Conservation (phyloP, 2,113 vertebrate genomes). For the Oreochromis spilurus region DNA sequence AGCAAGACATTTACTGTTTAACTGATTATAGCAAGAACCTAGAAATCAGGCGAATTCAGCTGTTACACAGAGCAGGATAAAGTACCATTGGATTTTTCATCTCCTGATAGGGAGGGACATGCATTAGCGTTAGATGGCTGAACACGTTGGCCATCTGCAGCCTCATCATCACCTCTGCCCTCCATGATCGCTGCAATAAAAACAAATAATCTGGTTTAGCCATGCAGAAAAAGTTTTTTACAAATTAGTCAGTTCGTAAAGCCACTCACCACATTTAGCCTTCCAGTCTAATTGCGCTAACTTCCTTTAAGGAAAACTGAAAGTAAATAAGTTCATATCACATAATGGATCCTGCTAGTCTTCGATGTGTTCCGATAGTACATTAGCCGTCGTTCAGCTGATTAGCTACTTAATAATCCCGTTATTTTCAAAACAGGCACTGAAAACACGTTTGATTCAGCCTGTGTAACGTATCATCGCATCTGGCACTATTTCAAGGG, state of each 20-base stretch:
- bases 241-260: neutral
- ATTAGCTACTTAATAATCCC: neutral
- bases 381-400: slow-evolving; percentile 16
- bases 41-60: neutral
- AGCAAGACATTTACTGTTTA: neutral
- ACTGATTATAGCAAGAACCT: neutral
- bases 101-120: neutral
- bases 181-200: slow-evolving; percentile 49
- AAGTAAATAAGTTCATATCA: slow-evolving; percentile 55
- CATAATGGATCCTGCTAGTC: neutral
- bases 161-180: slow-evolving; percentile 32
- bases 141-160: slow-evolving; percentile 6
- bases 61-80: neutral
- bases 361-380: neutral
- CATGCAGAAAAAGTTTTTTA: neutral
- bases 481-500: neutral
- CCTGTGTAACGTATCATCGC: neutral
- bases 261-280: slow-evolving; percentile 34
- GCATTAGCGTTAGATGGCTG: neutral
- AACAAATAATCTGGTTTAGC: neutral
- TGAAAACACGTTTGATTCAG: neutral
- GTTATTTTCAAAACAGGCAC: neutral
- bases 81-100: slow-evolving; percentile 32
- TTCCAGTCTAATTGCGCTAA: slow-evolving; percentile 12
- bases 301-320: slow-evolving; percentile 64